Evolutionary conservation across 2,113 vertebrate species (phyloP).

Genomic region (Prunella himalayana): DNA sequence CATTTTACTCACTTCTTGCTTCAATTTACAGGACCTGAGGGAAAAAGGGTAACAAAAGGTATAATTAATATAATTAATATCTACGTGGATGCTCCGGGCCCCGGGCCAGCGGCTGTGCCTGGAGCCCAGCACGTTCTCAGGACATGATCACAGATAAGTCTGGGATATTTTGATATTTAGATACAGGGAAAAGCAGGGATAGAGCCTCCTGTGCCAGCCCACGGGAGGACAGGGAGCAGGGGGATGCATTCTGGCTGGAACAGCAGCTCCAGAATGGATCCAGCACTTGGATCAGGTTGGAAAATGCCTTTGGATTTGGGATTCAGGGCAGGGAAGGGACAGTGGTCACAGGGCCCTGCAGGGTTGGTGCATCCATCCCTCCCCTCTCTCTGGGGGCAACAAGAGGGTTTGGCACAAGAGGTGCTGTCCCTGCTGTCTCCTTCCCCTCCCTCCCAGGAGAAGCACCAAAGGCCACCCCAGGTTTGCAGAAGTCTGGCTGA

Average conservation of each 20-base stretch:
- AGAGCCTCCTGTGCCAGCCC: background rate
- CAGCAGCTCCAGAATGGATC: background rate
- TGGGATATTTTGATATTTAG: background rate
- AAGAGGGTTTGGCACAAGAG: background rate
- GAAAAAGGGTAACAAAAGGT: constrained; percentile 13
- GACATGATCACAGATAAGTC: background rate
- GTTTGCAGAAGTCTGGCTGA: background rate
- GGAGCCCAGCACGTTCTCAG: background rate
- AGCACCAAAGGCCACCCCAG: background rate
- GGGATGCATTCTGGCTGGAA: background rate
- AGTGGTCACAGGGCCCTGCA: background rate
- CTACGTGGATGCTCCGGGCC: background rate
- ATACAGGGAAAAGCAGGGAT: background rate
- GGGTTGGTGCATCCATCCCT: rapidly evolving
- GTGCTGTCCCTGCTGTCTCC: background rate
- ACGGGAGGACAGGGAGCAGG: background rate
- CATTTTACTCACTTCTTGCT: background rate
- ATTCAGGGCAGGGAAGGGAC: background rate
- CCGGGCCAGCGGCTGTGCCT: background rate
- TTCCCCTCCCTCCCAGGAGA: background rate
- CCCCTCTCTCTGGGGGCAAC: rapidly evolving
- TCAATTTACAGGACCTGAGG: constrained; percentile 6
- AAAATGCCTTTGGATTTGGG: background rate
- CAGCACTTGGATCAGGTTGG: background rate
- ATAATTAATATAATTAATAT: background rate